Base-by-base conservation (phyloP, 2,888 invertebrate species). In the Lissocephala sabroskyi region DNA sequence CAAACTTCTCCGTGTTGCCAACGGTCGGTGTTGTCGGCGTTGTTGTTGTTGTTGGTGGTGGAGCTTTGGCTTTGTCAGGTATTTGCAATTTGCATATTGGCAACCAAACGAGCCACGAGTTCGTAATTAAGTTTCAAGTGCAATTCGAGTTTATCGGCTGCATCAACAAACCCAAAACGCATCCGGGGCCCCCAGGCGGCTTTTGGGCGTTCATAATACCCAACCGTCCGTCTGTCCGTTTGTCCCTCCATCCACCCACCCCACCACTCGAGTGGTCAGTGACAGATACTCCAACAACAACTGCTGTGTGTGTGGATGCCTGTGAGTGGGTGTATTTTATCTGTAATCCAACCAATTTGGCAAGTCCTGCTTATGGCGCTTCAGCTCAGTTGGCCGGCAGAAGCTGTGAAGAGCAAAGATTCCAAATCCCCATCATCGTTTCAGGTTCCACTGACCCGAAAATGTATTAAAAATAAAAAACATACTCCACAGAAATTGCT, bases 111-210 rank as follows among this genome's bases (percentile, higher is more conserved):
- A 41, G 30, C 45, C 50, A 42, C 58, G 56, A 65, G 54, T 51
- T 68, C 54, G 74, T 73, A 68, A 68, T 68, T 73, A 65, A 73
- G 65, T 73, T 68, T 73, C 73, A 61, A 68, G 73, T 55, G 68
- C 58, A 65, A 61, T 67, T 63, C 50, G 48, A 61, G 68, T 59
- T 65, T 73, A 73, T 67, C 67, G 65, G 65, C 65, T 56, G n/a
- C n/a, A n/a, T n/a, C n/a, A n/a, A n/a, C n/a, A n/a, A n/a, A n/a
- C n/a, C n/a, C n/a, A n/a, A n/a, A n/a, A n/a, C n/a, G n/a, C n/a
- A n/a, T n/a, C n/a, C n/a, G n/a, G n/a, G n/a, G n/a, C n/a, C n/a
- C n/a, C n/a, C n/a, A n/a, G n/a, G n/a, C n/a, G n/a, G n/a, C n/a
- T n/a, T n/a, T n/a, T n/a, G n/a, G n/a, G n/a, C n/a, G n/a, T n/a